Conservation (phyloP, 2,113 vertebrate genomes). For the Megaptera novaeangliae region DNA sequence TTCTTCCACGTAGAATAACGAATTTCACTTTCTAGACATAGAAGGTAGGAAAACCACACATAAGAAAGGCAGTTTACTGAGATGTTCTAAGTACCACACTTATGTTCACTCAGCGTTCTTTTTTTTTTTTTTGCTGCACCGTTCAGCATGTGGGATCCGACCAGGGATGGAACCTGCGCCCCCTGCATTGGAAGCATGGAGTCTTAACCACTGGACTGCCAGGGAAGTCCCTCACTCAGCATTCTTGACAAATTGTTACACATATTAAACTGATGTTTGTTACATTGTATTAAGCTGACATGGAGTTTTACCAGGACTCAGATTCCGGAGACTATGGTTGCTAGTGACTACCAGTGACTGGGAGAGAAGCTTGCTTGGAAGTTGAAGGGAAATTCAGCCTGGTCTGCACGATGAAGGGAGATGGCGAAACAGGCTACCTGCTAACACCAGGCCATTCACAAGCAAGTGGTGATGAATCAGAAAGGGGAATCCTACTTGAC, state of each 20-base stretch:
- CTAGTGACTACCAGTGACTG: neutral
- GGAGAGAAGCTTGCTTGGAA: neutral
- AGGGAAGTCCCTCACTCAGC: neutral
- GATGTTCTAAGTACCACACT: neutral
- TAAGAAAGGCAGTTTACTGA: neutral
- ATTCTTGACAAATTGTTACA: neutral
- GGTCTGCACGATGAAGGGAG: neutral
- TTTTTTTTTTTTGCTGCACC: too few relatives aligned
- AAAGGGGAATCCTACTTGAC: neutral
- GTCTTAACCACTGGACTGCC: too few relatives aligned
- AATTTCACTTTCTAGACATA: constrained; percentile 91
- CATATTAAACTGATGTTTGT: neutral
- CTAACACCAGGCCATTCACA: neutral
- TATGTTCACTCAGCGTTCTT: neutral
- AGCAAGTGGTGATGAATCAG: neutral
- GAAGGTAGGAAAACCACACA: constrained; percentile 10
- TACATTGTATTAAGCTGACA: neutral
- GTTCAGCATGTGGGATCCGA: too few relatives aligned
- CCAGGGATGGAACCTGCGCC: too few relatives aligned
- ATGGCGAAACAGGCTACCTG: neutral
- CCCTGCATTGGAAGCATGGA: too few relatives aligned
- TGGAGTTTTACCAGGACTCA: neutral
- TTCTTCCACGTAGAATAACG: constrained; percentile 97
- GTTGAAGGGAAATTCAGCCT: neutral
- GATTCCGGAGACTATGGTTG: neutral